These are phyloP conservation scores for Coelopa pilipes DNA, from an alignment of 2,888 invertebrate species.

Conservation along the genomic window DNA sequence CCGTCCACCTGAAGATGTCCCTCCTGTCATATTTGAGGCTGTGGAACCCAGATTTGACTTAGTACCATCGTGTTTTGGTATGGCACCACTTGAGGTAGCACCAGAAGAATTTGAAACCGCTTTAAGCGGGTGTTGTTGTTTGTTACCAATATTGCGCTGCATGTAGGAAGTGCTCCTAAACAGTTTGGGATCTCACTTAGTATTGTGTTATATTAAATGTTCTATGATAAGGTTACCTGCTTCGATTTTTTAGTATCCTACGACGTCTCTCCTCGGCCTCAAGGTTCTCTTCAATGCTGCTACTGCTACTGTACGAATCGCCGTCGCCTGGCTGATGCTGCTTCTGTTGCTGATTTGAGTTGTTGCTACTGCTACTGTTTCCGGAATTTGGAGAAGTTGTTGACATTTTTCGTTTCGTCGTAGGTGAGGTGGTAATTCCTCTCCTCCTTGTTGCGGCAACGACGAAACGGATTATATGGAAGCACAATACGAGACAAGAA, in stretches of 20 bases:
- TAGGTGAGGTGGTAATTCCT: constrained; percentile 10
- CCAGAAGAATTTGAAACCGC: constrained; percentile 43
- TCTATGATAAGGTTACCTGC: constrained; percentile 69
- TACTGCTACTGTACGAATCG: constrained; percentile 73
- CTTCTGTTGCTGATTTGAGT: constrained; percentile 49
- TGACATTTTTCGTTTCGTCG: constrained; percentile 56
- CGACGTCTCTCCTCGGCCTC: constrained; percentile 78
- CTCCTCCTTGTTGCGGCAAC: constrained; percentile 33
- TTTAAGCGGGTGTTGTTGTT: constrained; percentile 46
- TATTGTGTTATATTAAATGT: neutral
- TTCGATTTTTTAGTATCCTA: constrained; percentile 76
- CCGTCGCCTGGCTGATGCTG: constrained; percentile 47
- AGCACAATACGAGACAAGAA: constrained; percentile 23
- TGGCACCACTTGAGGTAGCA: constrained; percentile 51
- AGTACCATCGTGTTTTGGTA: constrained; percentile 53
- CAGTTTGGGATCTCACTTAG: neutral
- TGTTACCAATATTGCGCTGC: constrained; percentile 49
- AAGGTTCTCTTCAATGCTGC: constrained; percentile 86
- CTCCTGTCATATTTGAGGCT: neutral
- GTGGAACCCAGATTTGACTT: constrained; percentile 3
- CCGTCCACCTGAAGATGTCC: constrained; percentile 37
- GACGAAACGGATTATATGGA: constrained; percentile 29
- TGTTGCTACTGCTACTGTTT: constrained; percentile 57
- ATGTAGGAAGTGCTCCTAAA: constrained; percentile 57
- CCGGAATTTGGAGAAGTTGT: constrained; percentile 59